Evolutionary conservation across 2,113 vertebrate genomes (phyloP), one percentile per base, ranked within the genome.

Genomic region (Mesocricetus auratus): DNA sequence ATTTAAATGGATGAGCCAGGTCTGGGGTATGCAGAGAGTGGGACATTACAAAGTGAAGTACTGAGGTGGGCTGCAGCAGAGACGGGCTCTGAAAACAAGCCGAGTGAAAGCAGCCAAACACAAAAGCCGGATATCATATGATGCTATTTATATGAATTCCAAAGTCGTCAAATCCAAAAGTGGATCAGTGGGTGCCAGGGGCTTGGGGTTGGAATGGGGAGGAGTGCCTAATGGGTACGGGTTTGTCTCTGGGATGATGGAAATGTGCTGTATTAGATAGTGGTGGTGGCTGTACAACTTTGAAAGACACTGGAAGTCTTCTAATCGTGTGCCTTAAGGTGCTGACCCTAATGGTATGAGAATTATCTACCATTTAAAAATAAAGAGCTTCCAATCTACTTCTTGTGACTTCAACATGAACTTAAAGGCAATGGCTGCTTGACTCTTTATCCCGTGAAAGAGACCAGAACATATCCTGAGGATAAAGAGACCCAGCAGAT

Each of bases 281-380:
- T 17, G 12, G 12, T 79, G n/a, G 36, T 45, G 12, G 33, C 45
- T 50, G 26, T 19, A 56, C 19, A 68, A 5, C 45, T 39, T 68
- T 26, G 29, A 36, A 69, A 71, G 53, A n/a, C 9, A 68, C 39
- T 74, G 77, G 71, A n/a, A 85, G 45, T 69, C 66, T 82, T 73
- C 15, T 31, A 73, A 60, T 0, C n/a, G 33, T 36, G 39, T 7
- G 33, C 29, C 47, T 64, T 68, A 82, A 73, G 47, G 56, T 39
- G 73, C 29, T 89, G 36, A 58, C 64, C 78, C 73, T 75, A 92
- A 45, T 53, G 33, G 24, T 36, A 47, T 42, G 29, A 79, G 26
- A 87, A 79, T 79, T 85, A 75, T 39, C 58, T 66, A 36, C 81
- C 29, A 64, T 9, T 62, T 90, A n/a, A 77, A 92, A 89, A 79